These are phyloP conservation scores for Nasonia vitripennis DNA, from an alignment of 1,140 invertebrate species.

Conservation along the genomic window DNA sequence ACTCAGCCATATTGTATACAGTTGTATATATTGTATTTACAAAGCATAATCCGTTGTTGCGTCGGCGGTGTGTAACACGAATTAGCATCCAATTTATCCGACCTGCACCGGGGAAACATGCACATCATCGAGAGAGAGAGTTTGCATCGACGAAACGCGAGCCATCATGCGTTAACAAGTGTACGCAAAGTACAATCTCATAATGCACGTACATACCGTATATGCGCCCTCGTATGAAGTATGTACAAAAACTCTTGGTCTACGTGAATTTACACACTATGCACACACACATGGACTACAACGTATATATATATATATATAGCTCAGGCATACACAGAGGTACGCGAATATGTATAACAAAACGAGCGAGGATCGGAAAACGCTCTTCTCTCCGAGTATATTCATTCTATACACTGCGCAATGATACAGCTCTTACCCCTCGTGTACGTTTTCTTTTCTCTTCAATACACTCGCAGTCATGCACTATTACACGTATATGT, in stretches of 20 bases:
- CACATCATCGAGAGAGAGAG: background rate
- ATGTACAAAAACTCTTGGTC: background rate
- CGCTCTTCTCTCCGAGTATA: background rate
- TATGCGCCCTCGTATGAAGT: background rate
- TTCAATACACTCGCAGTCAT: background rate
- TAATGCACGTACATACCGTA: background rate
- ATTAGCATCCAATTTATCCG: background rate
- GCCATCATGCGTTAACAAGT: background rate
- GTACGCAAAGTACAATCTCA: background rate
- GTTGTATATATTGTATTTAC: constrained; percentile 1
- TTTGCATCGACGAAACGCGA: background rate
- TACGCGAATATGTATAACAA: background rate
- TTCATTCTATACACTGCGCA: background rate
- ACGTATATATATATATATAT: background rate
- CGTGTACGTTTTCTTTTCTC: too few species aligned
- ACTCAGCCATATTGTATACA: background rate
- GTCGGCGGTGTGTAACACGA: background rate
- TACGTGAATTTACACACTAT: too few species aligned
- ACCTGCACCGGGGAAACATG: background rate
- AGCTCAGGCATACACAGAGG: too few species aligned
- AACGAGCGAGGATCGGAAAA: background rate
- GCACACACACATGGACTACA: background rate
- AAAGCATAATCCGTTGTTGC: background rate
- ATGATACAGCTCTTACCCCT: too few species aligned
- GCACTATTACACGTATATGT: background rate